Evolutionary conservation across 2,797 vertebrate genomes (phyloP), one percentile per base, ranked within the genome.

Genomic region (Odontamblyopus lacepedii): DNA sequence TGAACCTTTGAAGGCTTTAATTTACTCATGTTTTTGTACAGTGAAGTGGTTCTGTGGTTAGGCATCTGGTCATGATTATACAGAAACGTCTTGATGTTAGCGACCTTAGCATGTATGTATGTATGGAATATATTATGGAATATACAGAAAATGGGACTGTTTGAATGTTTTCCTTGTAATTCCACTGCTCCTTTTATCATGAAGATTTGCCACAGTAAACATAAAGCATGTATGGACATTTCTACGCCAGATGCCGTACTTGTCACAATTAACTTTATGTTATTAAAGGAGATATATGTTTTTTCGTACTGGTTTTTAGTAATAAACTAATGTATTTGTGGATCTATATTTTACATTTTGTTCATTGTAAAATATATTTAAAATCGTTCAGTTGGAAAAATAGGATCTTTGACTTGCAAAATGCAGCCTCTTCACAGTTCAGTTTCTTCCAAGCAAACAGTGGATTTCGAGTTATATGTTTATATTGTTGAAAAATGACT

Each of bases 1-100:
- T 57, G 27, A 51, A 66, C 26, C 51, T 55, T 29, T 53, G 48
- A 67, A 53, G 15, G 61, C 69, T 56, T 29, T 68, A 50, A 71
- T 64, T 62, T 68, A 50, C 59, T 30, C 23, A 63, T 67, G 38
- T 59, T 59, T 60, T 69, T 29, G 60, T 57, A 15, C 73, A 48
- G 51, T 50, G 23, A 62, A 71, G 41, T 66, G 27, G 65, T 53
- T 67, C 29, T 53, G 65, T 67, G 65, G 65, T 67, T 48, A 12
- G 44, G 26, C 65, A 67, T 67, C 65, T 67, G 44, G 64, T 30
- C 64, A 51, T 29, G 48, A 53, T 67, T 65, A 65, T 8, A 27
- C 16, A 13, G 41, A 48, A 48, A 63, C 41, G 19, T 50, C 48
- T 66, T 18, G n/a, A 64, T 64, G 63, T 64, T 44, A 12, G 62